Evolutionary conservation across 1,140 invertebrate species (phyloP), one percentile per base, ranked within the genome.

Genomic region (Cydia pomonella): DNA sequence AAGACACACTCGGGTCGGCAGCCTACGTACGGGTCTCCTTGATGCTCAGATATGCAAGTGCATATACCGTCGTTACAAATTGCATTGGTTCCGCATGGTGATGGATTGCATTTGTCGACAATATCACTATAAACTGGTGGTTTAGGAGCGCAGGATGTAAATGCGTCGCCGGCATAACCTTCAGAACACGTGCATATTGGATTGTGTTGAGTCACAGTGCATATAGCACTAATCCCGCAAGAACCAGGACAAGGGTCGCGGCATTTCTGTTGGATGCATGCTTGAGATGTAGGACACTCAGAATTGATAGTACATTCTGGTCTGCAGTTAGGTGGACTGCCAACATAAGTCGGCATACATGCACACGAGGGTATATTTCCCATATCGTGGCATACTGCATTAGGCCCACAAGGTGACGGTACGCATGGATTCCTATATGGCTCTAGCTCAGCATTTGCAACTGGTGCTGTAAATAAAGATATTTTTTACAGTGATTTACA

Each of bases 271-370:
- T 94, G 95, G 47, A 95, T 94, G 84, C 96, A 97, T 5, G 96
- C 96, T 81, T 93, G 91, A 75, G 94, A 94, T 76, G 94, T 94
- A 29, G 94, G 86, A 88, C 96, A 97, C 82, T 97, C 96, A 0
- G 95, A 93, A 87, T 96, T 96, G 18, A 96, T 94, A 4, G 94
- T 93, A 91, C 96, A 97, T 87, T 97, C 96, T 38, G 96, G 95
- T 81, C 95, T 93, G 80, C 96, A 96, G 81, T 95, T 95, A 29
- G 96, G 96, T 76, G 96, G 95, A 76, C 92, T 94, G 72, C 96
- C 96, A n/a, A 95, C 91, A 79, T 95, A 96, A 47, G 92, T 95
- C 13, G 93, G 77, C 78, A 95, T 90, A 82, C 96, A 97, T 25
- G 95, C 94, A 80, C 96, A 97, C 0, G 95, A 95, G 0, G 95